These are phyloP conservation scores for Fukomys damarensis DNA, from an alignment of 2,113 vertebrate genomes.

Conservation along the genomic window DNA sequence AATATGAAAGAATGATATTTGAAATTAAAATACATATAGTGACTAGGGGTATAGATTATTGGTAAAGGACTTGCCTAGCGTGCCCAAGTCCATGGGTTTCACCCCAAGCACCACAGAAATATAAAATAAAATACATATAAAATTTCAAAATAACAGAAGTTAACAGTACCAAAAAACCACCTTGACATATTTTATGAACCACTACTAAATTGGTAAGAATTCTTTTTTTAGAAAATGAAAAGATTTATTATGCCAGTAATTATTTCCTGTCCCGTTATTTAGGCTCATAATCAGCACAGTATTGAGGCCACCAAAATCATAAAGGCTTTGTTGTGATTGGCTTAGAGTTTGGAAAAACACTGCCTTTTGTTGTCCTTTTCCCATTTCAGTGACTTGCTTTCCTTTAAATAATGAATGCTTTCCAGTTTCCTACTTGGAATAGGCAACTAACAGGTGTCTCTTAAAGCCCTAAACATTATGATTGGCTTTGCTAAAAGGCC, in stretches of 20 bases:
- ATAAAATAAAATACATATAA: constrained; percentile 43
- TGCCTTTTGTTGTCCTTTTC: constrained; percentile 1
- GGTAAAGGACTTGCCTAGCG: not conserved
- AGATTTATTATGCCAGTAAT: not conserved
- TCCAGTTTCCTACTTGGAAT: constrained; percentile 24
- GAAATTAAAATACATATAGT: not conserved
- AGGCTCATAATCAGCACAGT: not conserved
- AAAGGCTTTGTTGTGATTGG: not conserved
- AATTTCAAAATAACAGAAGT: not conserved
- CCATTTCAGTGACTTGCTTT: not conserved
- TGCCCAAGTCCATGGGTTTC: not conserved
- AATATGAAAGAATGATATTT: constrained; percentile 2
- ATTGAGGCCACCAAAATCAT: not conserved
- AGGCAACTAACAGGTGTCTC: not conserved
- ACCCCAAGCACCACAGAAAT: not conserved
- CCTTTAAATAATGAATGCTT: not conserved
- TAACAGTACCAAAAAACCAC: constrained; percentile 13
- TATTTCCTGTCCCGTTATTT: not conserved
- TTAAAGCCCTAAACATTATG: not conserved
- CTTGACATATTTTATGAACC: constrained; percentile 27
- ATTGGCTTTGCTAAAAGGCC: constrained; percentile 27
- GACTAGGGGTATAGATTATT: not conserved
- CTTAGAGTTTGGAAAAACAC: not conserved
- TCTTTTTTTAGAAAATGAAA: not conserved
- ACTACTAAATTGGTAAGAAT: not conserved